A percentile compares a stretch with the other conserved stretches of the same genome.
phyloP scores from a whole-genome alignment of 2,113 vertebrate species.

The Procavia capensis region DNA sequence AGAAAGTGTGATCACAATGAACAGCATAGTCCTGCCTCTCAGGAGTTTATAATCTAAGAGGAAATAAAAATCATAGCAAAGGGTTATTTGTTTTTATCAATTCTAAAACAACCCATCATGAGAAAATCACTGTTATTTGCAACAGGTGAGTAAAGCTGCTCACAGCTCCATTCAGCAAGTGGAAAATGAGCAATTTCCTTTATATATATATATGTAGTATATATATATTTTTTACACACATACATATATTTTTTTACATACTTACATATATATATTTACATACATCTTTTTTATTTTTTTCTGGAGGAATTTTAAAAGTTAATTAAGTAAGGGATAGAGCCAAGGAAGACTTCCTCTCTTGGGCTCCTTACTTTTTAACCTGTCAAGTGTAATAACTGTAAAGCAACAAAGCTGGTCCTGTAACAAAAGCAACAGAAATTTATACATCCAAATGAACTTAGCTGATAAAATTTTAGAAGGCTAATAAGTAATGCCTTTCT shows the following conservation, averaged over 20 bases:
- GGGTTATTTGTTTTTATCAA: not conserved
- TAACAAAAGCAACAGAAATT: conserved; percentile 55
- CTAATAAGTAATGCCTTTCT: conserved; percentile 65
- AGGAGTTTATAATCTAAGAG: not conserved
- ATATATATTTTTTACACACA: too few species aligned
- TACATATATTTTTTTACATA: too few species aligned
- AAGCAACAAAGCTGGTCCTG: conserved; percentile 27
- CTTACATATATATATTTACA: too few species aligned
- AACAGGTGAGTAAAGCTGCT: not conserved
- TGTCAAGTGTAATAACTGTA: not conserved
- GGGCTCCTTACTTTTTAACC: conserved; percentile 33
- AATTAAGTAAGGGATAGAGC: conserved; percentile 39
- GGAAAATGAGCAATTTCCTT: not conserved
- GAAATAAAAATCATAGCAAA: not conserved
- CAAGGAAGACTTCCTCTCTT: conserved; percentile 42
- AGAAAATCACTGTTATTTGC: not conserved
- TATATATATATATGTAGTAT: too few species aligned
- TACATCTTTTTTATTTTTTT: not conserved
- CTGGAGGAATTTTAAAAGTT: conserved; percentile 30
- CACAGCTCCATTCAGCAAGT: not conserved
- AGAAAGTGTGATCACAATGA: not conserved
- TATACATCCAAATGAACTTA: conserved; percentile 41
- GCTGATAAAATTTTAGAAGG: conserved; percentile 22
- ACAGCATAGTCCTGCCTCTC: not conserved
- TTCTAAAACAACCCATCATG: not conserved